Percentiles rank a stretch among this genome's conserved stretches.
phyloP scores from a whole-genome alignment of 2,888 invertebrate species.

The Mimachlamys varia region DNA sequence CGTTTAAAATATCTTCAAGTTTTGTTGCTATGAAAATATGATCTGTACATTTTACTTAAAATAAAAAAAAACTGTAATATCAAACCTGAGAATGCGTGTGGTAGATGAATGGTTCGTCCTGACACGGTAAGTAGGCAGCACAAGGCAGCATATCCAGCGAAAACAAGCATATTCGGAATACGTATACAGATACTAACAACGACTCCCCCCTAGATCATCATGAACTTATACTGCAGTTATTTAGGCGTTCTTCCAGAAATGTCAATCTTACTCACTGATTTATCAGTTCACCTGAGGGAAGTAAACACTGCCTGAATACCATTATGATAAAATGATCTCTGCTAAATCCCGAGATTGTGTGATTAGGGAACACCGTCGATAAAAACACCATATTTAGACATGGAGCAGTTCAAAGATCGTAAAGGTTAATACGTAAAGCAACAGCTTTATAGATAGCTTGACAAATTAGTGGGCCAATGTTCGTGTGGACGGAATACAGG shows the following conservation, averaged over 20 bases:
- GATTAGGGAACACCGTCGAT: neutral
- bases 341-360: neutral
- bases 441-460: neutral
- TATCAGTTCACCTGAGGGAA: neutral
- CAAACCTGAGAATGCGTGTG: neutral
- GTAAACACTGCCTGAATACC: neutral
- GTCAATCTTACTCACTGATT: neutral
- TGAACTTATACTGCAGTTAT: neutral
- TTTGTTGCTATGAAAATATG: too few species aligned
- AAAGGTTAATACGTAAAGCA: conserved; percentile 5
- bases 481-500: neutral
- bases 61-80: neutral
- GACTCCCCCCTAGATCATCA: neutral
- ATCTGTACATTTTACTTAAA: neutral
- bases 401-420: neutral
- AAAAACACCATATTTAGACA: neutral
- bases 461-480: neutral
- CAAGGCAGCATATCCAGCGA: neutral
- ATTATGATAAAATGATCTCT: conserved; percentile 20
- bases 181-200: neutral
- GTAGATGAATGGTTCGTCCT: neutral
- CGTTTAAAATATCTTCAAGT: too few species aligned
- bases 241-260: conserved; percentile 1
- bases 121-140: neutral
- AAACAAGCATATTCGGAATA: neutral